A percentile compares a stretch with the other conserved stretches of the same genome.
Evolutionary conservation across 2,797 vertebrate genomes (phyloP).

Genomic region (Pseudomugil tenellus): DNA sequence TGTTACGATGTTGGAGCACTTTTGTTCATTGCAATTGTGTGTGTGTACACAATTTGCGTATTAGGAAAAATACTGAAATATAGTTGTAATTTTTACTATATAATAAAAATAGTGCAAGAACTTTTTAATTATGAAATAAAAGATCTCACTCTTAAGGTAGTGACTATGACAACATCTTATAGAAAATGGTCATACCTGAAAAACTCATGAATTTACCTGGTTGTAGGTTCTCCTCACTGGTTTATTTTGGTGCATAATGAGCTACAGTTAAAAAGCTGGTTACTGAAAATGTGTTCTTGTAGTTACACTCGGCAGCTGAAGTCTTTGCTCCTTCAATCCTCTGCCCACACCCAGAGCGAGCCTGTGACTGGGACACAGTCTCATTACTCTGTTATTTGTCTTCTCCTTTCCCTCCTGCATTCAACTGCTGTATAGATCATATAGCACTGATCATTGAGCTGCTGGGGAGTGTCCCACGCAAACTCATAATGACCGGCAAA

Average conservation of each 20-base stretch:
- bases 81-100: not conserved
- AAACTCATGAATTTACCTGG: not conserved
- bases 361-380: slow-evolving; percentile 64
- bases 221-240: not conserved
- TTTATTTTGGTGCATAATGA: not conserved
- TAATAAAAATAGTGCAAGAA: not conserved
- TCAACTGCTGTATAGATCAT: slow-evolving; percentile 85
- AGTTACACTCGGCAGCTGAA: slow-evolving; percentile 18
- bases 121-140: not conserved
- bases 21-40: not conserved
- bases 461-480: slow-evolving; percentile 95
- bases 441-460: slow-evolving; percentile 99
- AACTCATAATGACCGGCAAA: slow-evolving; percentile 94
- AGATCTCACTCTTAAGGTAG: not conserved
- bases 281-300: not conserved
- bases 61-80: not conserved
- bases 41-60: not conserved
- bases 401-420: slow-evolving; percentile 38
- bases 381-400: slow-evolving; percentile 78
- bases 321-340: slow-evolving; percentile 22
- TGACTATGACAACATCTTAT: not conserved
- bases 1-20: not conserved
- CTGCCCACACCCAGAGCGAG: slow-evolving; percentile 61
- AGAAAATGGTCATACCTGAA: not conserved
- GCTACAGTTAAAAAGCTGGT: not conserved